Evolutionary conservation across 2,888 invertebrate genomes (phyloP).

Genomic region (Drosophila melanocephala): DNA sequence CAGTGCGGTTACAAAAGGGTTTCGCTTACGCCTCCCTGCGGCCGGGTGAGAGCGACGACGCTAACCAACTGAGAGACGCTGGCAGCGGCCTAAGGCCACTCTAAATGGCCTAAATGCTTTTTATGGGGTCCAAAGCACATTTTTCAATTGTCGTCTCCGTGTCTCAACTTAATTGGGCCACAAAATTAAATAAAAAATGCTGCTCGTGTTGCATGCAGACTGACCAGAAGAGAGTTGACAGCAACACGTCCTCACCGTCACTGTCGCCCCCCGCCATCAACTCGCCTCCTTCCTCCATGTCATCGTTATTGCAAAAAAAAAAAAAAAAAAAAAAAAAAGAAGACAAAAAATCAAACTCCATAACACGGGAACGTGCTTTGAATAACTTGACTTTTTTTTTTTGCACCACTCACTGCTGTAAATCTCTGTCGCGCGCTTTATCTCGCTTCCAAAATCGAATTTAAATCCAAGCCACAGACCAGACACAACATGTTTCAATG

Average conservation of each 20-base stretch:
- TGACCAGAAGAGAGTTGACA: conserved; percentile 71
- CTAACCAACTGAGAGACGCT: not conserved
- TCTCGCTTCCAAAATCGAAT: conserved; percentile 76
- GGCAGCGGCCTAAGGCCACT: conserved; percentile 8
- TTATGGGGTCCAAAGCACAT: conserved; percentile 69
- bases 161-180: conserved; percentile 76
- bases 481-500: conserved; percentile 70
- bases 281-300: conserved; percentile 8
- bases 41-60: conserved; percentile 40
- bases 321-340: conserved; percentile 19
- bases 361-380: conserved; percentile 73
- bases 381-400: conserved; percentile 57
- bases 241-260: conserved; percentile 68
- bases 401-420: conserved; percentile 43
- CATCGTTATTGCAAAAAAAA: conserved; percentile 38
- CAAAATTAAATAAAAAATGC: conserved; percentile 73
- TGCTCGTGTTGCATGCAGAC: conserved; percentile 60
- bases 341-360: conserved; percentile 33
- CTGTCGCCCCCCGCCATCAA: conserved; percentile 14
- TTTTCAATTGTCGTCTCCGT: conserved; percentile 67
- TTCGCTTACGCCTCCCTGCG: conserved; percentile 44
- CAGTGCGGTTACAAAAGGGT: conserved; percentile 58
- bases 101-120: conserved; percentile 72
- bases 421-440: conserved; percentile 70
- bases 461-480: conserved; percentile 64